phyloP scores from a whole-genome alignment of 2,888 invertebrate species.

The Phortica magna region DNA sequence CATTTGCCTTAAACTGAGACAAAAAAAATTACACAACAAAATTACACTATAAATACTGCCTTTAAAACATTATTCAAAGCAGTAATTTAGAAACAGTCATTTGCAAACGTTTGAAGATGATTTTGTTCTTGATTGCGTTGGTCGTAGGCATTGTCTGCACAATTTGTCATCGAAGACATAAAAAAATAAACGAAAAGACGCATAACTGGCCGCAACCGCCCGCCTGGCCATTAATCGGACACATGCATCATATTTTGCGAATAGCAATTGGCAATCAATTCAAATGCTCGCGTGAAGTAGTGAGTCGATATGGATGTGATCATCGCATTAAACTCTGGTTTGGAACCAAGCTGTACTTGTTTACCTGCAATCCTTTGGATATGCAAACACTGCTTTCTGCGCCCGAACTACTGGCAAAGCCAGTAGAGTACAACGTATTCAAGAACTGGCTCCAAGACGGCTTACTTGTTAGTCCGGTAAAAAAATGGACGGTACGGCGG shows the following conservation, averaged over 20 bases:
- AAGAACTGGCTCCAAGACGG: constrained; percentile 56
- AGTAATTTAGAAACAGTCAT: constrained; percentile 47
- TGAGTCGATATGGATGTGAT: constrained; percentile 50
- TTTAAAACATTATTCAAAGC: constrained; percentile 16
- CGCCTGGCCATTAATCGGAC: constrained; percentile 55
- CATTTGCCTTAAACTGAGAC: too few relatives aligned
- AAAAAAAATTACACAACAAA: not conserved
- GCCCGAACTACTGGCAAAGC: constrained; percentile 58
- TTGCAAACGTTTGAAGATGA: not conserved
- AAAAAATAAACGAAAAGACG: constrained; percentile 53
- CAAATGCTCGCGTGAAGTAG: constrained; percentile 41
- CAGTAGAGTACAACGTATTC: constrained; percentile 55
- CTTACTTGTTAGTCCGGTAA: constrained; percentile 51
- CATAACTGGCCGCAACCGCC: constrained; percentile 58
- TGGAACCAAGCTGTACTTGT: constrained; percentile 56
- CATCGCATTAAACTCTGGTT: constrained; percentile 61
- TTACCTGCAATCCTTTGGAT: constrained; percentile 62
- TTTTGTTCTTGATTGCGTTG: constrained; percentile 49
- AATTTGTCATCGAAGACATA: constrained; percentile 40
- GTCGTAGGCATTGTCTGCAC: constrained; percentile 35
- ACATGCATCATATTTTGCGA: constrained; percentile 58
- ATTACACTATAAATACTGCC: not conserved
- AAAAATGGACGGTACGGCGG: constrained; percentile 58
- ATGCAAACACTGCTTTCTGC: constrained; percentile 58
- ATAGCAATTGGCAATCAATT: constrained; percentile 49